phyloP scores from a whole-genome alignment of 1,140 invertebrate genomes.

The Hydropsyche tenuis region DNA sequence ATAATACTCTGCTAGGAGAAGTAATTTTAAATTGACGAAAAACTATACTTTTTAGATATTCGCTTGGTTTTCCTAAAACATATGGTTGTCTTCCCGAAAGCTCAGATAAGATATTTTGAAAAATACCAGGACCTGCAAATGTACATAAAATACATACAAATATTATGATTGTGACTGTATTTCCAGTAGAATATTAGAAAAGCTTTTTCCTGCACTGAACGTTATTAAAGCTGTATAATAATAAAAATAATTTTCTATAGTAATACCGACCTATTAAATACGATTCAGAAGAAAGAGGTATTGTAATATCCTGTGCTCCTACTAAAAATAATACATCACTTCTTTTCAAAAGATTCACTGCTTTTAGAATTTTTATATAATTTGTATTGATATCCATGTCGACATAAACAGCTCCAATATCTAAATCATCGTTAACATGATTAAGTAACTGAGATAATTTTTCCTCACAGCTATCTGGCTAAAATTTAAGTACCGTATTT shows the following conservation, averaged over 20 bases:
- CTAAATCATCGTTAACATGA: slow-evolving; percentile 50
- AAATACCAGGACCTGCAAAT: slow-evolving; percentile 55
- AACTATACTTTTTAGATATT: slow-evolving; percentile 50
- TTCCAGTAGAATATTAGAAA: too few relatives aligned
- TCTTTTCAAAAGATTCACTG: slow-evolving; percentile 50
- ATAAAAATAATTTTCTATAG: too few relatives aligned
- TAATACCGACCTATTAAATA: slow-evolving; percentile 39
- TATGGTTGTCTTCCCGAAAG: slow-evolving; percentile 53
- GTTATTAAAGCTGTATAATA: too few relatives aligned
- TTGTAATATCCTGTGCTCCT: slow-evolving; percentile 52
- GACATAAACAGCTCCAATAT: slow-evolving; percentile 54
- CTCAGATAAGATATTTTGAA: slow-evolving; percentile 56
- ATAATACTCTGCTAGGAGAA: slow-evolving; percentile 56
- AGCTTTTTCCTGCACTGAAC: too few relatives aligned
- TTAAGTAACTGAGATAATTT: slow-evolving; percentile 36
- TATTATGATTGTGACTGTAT: slow-evolving; percentile 10
- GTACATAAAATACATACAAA: neutral
- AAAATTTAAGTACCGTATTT: neutral
- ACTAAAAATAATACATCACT: slow-evolving; percentile 52
- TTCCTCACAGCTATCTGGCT: slow-evolving; percentile 1
- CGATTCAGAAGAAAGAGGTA: slow-evolving; percentile 51
- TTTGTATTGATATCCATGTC: slow-evolving; percentile 55
- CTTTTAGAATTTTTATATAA: slow-evolving; percentile 52
- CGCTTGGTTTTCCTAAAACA: slow-evolving; percentile 59
- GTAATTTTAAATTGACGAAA: slow-evolving; percentile 51